phyloP scores from a whole-genome alignment of 2,888 invertebrate genomes.

The Pheosia gnoma region DNA sequence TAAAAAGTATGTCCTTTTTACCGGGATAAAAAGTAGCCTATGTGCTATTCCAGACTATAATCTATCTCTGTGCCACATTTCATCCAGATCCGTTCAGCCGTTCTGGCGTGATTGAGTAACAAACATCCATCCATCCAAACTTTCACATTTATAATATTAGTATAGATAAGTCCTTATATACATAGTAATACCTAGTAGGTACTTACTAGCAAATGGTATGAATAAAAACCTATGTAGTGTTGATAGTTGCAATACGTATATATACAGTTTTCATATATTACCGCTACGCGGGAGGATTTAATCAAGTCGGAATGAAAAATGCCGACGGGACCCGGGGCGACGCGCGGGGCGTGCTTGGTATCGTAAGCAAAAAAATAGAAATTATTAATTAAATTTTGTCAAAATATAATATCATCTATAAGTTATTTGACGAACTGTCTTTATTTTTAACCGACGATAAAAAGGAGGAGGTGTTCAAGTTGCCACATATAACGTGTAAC shows the following conservation, averaged over 20 bases:
- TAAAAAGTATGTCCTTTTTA: no score
- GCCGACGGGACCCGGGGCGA: slow-evolving; percentile 64
- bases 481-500: no score
- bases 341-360: slow-evolving; percentile 43
- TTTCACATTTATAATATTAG: no score
- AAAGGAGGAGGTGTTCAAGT: no score
- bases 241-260: slow-evolving; percentile 44
- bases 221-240: slow-evolving; percentile 13
- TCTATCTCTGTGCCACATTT: no score
- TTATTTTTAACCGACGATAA: no score
- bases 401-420: background rate
- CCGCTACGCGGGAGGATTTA: slow-evolving; percentile 67
- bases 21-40: no score
- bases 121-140: no score
- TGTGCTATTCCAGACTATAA: no score
- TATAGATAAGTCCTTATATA: no score
- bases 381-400: slow-evolving; percentile 1
- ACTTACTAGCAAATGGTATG: background rate
- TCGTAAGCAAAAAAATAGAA: slow-evolving; percentile 38
- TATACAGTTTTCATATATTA: slow-evolving; percentile 66
- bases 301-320: slow-evolving; percentile 81
- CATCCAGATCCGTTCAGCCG: no score
- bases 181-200: background rate
- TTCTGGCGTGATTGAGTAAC: no score
- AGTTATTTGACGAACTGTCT: background rate